These are phyloP conservation scores for Ahaetulla prasina DNA, from an alignment of 2,113 vertebrate genomes.

Conservation along the genomic window DNA sequence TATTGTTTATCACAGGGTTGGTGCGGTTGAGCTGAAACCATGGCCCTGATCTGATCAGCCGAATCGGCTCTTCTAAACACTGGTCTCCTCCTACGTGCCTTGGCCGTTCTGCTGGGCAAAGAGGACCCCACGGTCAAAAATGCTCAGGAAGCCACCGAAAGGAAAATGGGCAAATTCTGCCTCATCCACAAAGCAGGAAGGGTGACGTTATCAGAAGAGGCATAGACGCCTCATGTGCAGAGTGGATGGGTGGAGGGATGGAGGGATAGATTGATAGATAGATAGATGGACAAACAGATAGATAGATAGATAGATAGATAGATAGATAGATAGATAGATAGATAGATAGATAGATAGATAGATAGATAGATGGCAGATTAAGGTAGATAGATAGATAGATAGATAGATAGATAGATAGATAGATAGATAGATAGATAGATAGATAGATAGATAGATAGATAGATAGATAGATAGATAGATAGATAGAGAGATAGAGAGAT, in stretches of 20 bases:
- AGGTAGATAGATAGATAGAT: no score
- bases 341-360: no score
- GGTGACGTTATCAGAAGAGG: not conserved
- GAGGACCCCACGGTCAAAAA: not conserved
- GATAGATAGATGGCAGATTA: rapidly evolving
- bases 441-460: rapidly evolving
- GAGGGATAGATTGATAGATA: not conserved
- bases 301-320: no score
- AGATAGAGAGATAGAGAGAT: no score
- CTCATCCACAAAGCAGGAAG: not conserved
- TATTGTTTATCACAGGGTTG: constrained; percentile 31
- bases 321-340: no score
- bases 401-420: no score
- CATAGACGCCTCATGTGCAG: not conserved
- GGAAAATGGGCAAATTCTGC: not conserved
- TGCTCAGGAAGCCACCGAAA: not conserved
- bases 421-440: no score
- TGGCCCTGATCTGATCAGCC: constrained; percentile 30
- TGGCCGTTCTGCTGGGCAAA: constrained; percentile 25
- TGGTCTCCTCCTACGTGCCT: constrained; percentile 1
- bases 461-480: no score
- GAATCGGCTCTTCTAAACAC: not conserved
- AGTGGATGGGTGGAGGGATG: not conserved
- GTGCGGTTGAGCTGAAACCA: constrained; percentile 20
- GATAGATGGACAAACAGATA: no score